A percentile compares a stretch with the other conserved stretches of the same genome.
These are phyloP conservation scores for Liasis olivaceus DNA, from an alignment of 2,797 vertebrate species.

Conservation along the genomic window DNA sequence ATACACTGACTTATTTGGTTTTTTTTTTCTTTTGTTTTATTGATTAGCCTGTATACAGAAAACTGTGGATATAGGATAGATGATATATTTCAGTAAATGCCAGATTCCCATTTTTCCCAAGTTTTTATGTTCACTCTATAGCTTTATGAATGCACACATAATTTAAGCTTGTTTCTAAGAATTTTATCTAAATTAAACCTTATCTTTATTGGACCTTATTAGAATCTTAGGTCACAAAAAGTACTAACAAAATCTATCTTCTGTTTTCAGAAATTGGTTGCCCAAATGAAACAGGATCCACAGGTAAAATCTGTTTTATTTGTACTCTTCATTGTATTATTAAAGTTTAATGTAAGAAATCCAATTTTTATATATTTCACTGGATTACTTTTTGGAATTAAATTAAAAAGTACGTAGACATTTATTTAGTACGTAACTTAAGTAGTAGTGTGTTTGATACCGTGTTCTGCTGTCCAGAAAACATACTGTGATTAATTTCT, in stretches of 20 bases:
- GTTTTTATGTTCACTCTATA: neutral
- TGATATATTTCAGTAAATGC: too few relatives aligned
- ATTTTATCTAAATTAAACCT: neutral
- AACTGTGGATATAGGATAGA: too few relatives aligned
- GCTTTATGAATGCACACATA: constrained; percentile 21
- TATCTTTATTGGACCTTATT: neutral
- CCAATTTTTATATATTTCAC: neutral
- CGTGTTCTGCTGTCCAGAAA: neutral
- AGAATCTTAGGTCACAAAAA: constrained; percentile 8
- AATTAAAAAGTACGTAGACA: neutral
- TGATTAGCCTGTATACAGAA: too few relatives aligned
- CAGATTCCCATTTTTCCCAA: too few relatives aligned
- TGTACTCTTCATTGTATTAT: constrained; percentile 19
- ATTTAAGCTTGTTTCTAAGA: constrained; percentile 21
- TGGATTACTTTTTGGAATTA: neutral
- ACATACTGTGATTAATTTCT: neutral
- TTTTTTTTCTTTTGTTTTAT: too few relatives aligned
- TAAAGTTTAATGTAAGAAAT: constrained; percentile 37
- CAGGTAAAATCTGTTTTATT: constrained; percentile 83
- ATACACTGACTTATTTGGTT: too few relatives aligned
- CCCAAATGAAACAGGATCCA: constrained; percentile 99
- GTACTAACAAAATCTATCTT: constrained; percentile 53
- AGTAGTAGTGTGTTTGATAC: neutral
- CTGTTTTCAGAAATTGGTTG: constrained; percentile 90
- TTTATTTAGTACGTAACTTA: neutral